phyloP scores from a whole-genome alignment of 2,113 vertebrate genomes.

The Bufo bufo region DNA sequence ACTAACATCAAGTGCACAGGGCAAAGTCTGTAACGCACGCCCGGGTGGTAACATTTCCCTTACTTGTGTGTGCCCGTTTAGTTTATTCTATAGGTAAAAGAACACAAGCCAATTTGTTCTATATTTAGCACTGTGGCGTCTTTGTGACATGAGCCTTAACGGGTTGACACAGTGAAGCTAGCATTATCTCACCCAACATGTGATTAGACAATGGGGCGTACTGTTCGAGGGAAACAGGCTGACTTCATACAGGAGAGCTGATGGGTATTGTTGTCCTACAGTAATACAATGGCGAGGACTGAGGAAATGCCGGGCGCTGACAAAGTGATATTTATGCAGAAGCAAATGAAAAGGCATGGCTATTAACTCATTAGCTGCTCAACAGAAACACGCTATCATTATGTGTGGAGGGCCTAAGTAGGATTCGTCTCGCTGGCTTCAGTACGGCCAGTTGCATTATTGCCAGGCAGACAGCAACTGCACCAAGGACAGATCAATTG shows the following conservation, averaged over 20 bases:
- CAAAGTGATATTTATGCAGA: neutral
- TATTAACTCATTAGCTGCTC: slow-evolving; percentile 27
- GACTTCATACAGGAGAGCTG: slow-evolving; percentile 33
- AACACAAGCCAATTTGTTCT: slow-evolving; percentile 50
- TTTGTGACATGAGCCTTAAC: slow-evolving; percentile 54
- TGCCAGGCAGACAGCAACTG: neutral
- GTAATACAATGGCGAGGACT: slow-evolving; percentile 3
- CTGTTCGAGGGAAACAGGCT: slow-evolving; percentile 51
- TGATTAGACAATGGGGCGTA: slow-evolving; percentile 53
- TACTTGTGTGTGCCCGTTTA: neutral
- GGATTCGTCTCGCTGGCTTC: neutral
- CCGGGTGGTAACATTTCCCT: neutral
- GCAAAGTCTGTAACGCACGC: neutral
- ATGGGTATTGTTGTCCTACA: slow-evolving; percentile 8
- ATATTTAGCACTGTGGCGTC: slow-evolving; percentile 40
- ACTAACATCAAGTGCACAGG: neutral
- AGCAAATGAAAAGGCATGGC: neutral
- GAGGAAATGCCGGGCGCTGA: neutral
- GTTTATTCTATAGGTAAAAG: slow-evolving; percentile 23
- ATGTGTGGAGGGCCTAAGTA: neutral
- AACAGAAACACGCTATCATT: neutral
- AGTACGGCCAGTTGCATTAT: neutral
- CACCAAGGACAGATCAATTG: neutral
- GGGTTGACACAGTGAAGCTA: slow-evolving; percentile 53
- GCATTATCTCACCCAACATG: slow-evolving; percentile 58